Evolutionary conservation across 2,888 invertebrate species (phyloP), one percentile per base, ranked within the genome.

Genomic region (Papilio protenor): DNA sequence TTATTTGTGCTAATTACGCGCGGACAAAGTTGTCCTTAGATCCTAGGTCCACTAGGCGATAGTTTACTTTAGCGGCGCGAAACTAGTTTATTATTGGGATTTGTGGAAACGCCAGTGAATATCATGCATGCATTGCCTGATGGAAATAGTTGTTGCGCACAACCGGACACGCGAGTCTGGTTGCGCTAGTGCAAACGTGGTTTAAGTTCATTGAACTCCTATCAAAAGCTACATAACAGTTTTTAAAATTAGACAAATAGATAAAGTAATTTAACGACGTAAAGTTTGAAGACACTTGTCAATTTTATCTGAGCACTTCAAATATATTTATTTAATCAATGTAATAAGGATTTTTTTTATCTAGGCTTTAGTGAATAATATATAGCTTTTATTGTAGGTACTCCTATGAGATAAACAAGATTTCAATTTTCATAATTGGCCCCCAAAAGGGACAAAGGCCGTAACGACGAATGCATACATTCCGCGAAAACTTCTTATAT

Each of bases 251-350:
- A 66, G n/a, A 40, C 21, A 45, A 45, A 69, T 45, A 45, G 45
- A 69, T 69, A 69, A 45, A 69, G 21, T 40, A 69, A 69, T 69
- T n/a, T 45, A 69, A 40, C n/a, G n/a, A 66, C n/a, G 4, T 61
- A 16, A 61, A 8, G n/a, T 66, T 66, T 40, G 1, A 40, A 59
- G 21, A 23, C 59, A 12, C 23, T 14, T 23, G 52, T 61, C 27
- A 61, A 4, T 1, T 27, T 61, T 61, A 66, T 40, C n/a, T 66
- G 40, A 40, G 33, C 10, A 40, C 40, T 66, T 10, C 40, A 33
- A 66, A n/a, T 66, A 2, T n/a, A 11, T 40, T 33, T 16, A 6
- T 61, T 64, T 33, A 16, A 27, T 33, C 18, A 64, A 64, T 5
- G 27, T 61, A 59, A 23, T 21, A 21, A 59, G 12, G 3, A n/a